phyloP scores from a whole-genome alignment of 2,888 invertebrate genomes.

The Lysandra bellargus region DNA sequence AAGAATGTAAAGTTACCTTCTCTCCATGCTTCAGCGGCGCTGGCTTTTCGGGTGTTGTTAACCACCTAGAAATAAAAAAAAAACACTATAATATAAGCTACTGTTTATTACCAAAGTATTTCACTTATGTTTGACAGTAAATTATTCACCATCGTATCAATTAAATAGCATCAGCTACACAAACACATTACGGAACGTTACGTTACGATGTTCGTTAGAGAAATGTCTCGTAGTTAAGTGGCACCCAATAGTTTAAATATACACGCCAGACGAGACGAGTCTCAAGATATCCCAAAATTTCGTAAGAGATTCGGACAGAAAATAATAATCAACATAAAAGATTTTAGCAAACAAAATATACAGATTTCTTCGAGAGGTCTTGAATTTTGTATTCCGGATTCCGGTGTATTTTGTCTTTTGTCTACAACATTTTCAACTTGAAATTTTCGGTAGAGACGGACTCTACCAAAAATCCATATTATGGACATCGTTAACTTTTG shows the following conservation, averaged over 20 bases:
- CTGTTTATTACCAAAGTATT: constrained; percentile 40
- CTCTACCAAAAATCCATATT: too few relatives aligned
- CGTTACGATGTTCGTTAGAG: constrained; percentile 60
- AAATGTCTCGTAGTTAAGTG: constrained; percentile 64
- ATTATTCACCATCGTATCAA: constrained; percentile 58
- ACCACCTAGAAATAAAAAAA: constrained; percentile 76
- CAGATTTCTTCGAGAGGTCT: background rate
- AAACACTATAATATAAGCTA: constrained; percentile 45
- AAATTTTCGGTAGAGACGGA: too few relatives aligned
- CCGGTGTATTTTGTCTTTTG: too few relatives aligned
- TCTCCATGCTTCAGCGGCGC: constrained; percentile 77
- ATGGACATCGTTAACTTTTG: too few relatives aligned
- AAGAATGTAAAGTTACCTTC: constrained; percentile 58
- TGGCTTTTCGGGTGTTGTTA: constrained; percentile 85
- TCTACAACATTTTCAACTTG: too few relatives aligned
- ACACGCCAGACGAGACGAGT: constrained; percentile 49
- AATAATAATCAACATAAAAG: background rate
- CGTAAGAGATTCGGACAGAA: background rate
- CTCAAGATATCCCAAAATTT: constrained; percentile 49
- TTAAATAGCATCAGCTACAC: constrained; percentile 33
- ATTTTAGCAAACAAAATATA: background rate
- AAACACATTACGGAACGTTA: constrained; percentile 48
- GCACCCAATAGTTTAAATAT: constrained; percentile 62
- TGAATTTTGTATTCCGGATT: background rate
- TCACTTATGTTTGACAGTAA: constrained; percentile 2